A percentile compares a stretch with the other conserved stretches of the same genome.
These are phyloP conservation scores for Pachypsylla venusta DNA, from an alignment of 1,140 invertebrate genomes.

Conservation along the genomic window DNA sequence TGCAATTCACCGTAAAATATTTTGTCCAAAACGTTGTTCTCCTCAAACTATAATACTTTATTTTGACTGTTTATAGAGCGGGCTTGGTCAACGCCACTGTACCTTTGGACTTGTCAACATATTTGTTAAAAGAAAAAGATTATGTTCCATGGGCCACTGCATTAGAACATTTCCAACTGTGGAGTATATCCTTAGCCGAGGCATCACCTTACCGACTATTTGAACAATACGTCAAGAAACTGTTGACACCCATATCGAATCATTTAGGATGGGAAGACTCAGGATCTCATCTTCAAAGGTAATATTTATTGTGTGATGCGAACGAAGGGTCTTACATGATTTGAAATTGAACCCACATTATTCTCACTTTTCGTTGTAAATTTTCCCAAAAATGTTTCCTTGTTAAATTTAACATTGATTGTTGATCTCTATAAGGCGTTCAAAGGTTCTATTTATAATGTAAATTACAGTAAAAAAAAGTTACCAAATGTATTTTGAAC, in stretches of 20 bases:
- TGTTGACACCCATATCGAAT: constrained; percentile 43
- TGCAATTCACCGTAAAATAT: constrained; percentile 5
- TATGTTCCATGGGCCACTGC: constrained; percentile 61
- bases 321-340: background rate
- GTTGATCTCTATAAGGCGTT: too few relatives aligned
- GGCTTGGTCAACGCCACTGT: constrained; percentile 50
- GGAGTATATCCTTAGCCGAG: constrained; percentile 48
- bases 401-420: too few relatives aligned
- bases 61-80: constrained; percentile 36
- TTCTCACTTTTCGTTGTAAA: too few relatives aligned
- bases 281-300: constrained; percentile 44
- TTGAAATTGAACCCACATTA: too few relatives aligned
- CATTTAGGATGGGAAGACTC: constrained; percentile 48
- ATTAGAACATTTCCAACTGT: constrained; percentile 47
- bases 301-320: background rate
- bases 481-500: too few relatives aligned
- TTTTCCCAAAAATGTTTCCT: too few relatives aligned
- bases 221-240: constrained; percentile 40
- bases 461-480: too few relatives aligned
- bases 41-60: too few relatives aligned
- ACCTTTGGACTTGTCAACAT: constrained; percentile 49
- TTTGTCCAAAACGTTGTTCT: too few relatives aligned
- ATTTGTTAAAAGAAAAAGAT: constrained; percentile 52
- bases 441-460: too few relatives aligned
- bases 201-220: constrained; percentile 47